A percentile compares a stretch with the other conserved stretches of the same genome.
These are phyloP conservation scores for Cassiopea xamachana DNA, from an alignment of 30 jellyfish, hydroid and myxozoan genomes.

Conservation along the genomic window DNA sequence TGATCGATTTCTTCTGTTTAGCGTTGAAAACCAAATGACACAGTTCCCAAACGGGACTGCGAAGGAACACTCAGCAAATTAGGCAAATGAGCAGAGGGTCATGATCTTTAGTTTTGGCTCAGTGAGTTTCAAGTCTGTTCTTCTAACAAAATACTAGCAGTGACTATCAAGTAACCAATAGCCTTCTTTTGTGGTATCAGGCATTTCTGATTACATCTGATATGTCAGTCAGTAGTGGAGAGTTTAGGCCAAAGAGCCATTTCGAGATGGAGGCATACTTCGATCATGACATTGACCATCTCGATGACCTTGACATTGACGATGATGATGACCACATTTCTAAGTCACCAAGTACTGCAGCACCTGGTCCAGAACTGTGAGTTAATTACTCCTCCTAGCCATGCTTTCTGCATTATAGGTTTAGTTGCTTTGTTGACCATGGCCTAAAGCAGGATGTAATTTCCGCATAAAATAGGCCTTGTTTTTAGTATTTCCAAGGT, in stretches of 20 bases:
- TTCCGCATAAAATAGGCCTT: slow-evolving; percentile 19
- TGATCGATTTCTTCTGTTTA: too few relatives aligned
- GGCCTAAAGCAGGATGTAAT: slow-evolving; percentile 40
- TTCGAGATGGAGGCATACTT: slow-evolving; percentile 68
- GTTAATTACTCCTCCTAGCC: slow-evolving; percentile 3
- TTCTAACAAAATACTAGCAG: background rate
- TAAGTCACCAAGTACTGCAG: slow-evolving; percentile 28
- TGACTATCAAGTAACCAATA: background rate
- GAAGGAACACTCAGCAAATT: slow-evolving; percentile 1
- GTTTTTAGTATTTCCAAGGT: background rate
- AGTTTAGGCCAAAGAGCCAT: slow-evolving; percentile 66
- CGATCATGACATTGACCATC: slow-evolving; percentile 65
- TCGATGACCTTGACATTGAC: slow-evolving; percentile 85
- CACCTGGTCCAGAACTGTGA: slow-evolving; percentile 87
- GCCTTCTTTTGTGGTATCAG: background rate
- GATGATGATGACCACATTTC: slow-evolving; percentile 78
- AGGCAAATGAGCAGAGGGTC: slow-evolving; percentile 15
- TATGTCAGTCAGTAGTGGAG: slow-evolving; percentile 33
- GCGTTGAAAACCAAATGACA: too few relatives aligned
- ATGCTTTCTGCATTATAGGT: background rate
- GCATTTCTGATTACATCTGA: background rate
- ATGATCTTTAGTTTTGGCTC: slow-evolving; percentile 11
- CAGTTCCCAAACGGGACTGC: background rate
- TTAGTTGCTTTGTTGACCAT: background rate
- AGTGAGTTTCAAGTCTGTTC: background rate